Evolutionary conservation across 2,797 vertebrate species (phyloP).

Genomic region (Notoglanidium macrostoma): DNA sequence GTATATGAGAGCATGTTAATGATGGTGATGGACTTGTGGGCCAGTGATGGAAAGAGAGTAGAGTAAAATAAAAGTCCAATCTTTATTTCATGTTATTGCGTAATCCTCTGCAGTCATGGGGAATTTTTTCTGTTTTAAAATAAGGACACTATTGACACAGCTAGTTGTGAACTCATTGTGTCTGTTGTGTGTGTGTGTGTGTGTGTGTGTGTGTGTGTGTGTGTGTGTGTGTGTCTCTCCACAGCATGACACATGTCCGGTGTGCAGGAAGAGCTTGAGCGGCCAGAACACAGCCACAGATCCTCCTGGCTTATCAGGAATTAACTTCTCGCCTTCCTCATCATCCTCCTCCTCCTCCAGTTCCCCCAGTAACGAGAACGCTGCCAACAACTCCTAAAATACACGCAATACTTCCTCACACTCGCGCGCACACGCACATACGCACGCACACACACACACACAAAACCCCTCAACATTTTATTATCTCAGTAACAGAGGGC

Average conservation of each 20-base stretch:
- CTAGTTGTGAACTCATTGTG: neutral
- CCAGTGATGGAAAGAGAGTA: neutral
- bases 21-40: neutral
- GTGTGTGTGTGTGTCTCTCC: slow-evolving; percentile 24
- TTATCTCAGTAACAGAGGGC: slow-evolving; percentile 24
- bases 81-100: neutral
- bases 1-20: neutral
- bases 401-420: neutral
- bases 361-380: slow-evolving; percentile 90
- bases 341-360: slow-evolving; percentile 91
- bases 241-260: slow-evolving; percentile 96
- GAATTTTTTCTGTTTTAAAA: neutral
- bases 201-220: slow-evolving; percentile 19
- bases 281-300: slow-evolving; percentile 98
- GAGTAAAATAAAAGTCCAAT: neutral
- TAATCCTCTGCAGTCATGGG: neutral
- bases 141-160: neutral
- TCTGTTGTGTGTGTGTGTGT: neutral
- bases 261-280: slow-evolving; percentile 96
- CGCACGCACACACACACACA: neutral
- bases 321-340: slow-evolving; percentile 91
- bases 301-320: slow-evolving; percentile 89
- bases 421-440: neutral
- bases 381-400: slow-evolving; percentile 88
- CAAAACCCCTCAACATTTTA: slow-evolving; percentile 21